phyloP scores from a whole-genome alignment of 64 coral and sea anemone species.

The Montipora cactus region DNA sequence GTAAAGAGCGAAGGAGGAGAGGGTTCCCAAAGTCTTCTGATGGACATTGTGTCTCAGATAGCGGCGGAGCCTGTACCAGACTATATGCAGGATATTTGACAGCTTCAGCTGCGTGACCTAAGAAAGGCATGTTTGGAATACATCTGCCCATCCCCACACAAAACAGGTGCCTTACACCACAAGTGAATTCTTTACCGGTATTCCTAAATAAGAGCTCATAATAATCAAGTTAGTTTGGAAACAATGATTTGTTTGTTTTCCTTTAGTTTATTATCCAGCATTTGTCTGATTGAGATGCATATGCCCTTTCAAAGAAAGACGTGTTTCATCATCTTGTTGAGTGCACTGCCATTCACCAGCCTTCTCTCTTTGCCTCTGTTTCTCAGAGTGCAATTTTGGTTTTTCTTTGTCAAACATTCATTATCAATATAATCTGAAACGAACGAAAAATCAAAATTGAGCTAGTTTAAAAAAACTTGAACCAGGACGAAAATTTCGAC shows the following conservation, averaged over 20 bases:
- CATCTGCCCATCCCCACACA: conserved; percentile 46
- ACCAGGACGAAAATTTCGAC: no score
- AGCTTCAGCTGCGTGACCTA: conserved; percentile 68
- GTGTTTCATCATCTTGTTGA: no score
- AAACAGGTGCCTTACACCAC: conserved; percentile 13
- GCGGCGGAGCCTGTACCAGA: conserved; percentile 18
- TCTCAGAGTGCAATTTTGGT: no score
- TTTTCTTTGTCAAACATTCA: no score
- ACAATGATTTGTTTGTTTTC: neutral
- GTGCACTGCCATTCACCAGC: no score
- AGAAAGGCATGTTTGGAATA: conserved; percentile 63
- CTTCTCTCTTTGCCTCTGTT: no score
- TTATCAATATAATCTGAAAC: no score
- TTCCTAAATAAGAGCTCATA: neutral
- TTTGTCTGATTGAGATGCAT: neutral
- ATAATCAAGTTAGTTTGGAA: neutral
- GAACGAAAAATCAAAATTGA: no score
- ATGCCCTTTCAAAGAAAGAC: neutral
- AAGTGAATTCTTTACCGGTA: conserved; percentile 1
- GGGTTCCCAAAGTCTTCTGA: conserved; percentile 18
- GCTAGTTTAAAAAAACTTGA: no score
- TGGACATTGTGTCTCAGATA: conserved; percentile 63
- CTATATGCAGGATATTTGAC: conserved; percentile 55
- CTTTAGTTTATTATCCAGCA: neutral
- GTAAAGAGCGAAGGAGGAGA: neutral